A percentile compares a stretch with the other conserved stretches of the same genome.
Conservation (phyloP, 1,140 invertebrate genomes). For the Saccostrea glomerata region DNA sequence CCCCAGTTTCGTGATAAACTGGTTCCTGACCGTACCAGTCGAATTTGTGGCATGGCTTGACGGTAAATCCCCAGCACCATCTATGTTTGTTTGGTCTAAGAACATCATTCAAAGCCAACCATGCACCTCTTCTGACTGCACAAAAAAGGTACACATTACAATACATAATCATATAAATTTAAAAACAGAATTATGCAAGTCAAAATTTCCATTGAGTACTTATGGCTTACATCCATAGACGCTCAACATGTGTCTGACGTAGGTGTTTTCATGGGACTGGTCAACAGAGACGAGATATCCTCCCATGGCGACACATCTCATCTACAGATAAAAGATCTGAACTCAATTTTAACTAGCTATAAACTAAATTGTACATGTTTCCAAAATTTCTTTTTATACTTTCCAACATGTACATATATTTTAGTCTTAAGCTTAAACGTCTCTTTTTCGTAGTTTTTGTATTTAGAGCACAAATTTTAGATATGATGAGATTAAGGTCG, state of each 20-base stretch:
- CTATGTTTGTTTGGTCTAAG: slow-evolving; percentile 30
- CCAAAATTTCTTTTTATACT: no score
- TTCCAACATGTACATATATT: no score
- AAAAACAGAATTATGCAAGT: no score
- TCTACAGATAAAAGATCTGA: neutral
- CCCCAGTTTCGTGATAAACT: neutral
- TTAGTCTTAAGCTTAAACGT: no score
- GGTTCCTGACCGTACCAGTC: slow-evolving; percentile 36
- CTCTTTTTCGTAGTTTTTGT: no score
- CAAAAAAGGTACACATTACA: neutral
- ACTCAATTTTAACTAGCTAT: neutral
- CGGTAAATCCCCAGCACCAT: slow-evolving; percentile 39
- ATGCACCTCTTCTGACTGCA: neutral
- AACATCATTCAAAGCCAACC: slow-evolving; percentile 27
- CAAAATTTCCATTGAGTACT: no score
- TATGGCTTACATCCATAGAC: slow-evolving; percentile 9
- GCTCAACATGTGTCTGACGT: slow-evolving; percentile 27
- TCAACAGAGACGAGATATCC: slow-evolving; percentile 22
- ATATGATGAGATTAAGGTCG: neutral
- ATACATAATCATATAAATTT: no score
- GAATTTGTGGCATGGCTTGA: slow-evolving; percentile 29
- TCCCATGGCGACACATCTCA: slow-evolving; percentile 34
- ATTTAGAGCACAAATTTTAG: neutral
- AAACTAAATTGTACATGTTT: no score
- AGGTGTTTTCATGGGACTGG: slow-evolving; percentile 36